Percentiles rank a stretch among this genome's conserved stretches.
These are phyloP conservation scores for Drosophila trapezifrons DNA, from an alignment of 1,140 invertebrate genomes.

Conservation along the genomic window DNA sequence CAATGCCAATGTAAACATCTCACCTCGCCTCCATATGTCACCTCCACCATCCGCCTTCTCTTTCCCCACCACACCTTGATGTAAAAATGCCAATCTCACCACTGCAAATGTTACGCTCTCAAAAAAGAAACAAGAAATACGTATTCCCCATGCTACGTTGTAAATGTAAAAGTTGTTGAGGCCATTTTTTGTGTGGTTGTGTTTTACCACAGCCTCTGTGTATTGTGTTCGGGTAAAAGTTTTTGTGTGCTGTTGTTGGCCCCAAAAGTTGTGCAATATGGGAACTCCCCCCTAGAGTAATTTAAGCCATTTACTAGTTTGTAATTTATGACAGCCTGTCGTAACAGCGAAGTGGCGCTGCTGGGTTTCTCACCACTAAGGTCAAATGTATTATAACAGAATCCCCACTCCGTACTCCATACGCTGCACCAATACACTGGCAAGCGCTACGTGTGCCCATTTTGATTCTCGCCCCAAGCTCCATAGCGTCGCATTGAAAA, in stretches of 20 bases:
- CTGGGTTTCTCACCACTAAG: constrained; percentile 50
- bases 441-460: constrained; percentile 47
- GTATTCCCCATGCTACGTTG: constrained; percentile 56
- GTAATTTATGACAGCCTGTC: constrained; percentile 28
- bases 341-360: constrained; percentile 15
- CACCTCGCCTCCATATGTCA: constrained; percentile 24
- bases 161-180: constrained; percentile 59
- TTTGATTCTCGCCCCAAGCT: constrained; percentile 41
- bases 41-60: neutral
- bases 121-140: constrained; percentile 21
- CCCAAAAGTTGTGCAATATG: constrained; percentile 36
- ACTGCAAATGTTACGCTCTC: constrained; percentile 31
- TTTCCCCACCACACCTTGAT: constrained; percentile 12
- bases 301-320: constrained; percentile 37
- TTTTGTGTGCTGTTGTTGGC: constrained; percentile 2
- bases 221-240: constrained; percentile 35
- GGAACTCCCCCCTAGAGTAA: constrained; percentile 8
- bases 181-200: constrained; percentile 27
- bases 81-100: constrained; percentile 27
- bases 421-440: constrained; percentile 3
- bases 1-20: constrained; percentile 29
- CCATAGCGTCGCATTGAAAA: constrained; percentile 53
- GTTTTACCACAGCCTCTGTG: constrained; percentile 4
- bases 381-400: constrained; percentile 61
- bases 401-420: constrained; percentile 10